Percentiles rank a stretch among this genome's conserved stretches.
These are phyloP conservation scores for Alosa alosa DNA, from an alignment of 2,113 vertebrate genomes.

Conservation along the genomic window DNA sequence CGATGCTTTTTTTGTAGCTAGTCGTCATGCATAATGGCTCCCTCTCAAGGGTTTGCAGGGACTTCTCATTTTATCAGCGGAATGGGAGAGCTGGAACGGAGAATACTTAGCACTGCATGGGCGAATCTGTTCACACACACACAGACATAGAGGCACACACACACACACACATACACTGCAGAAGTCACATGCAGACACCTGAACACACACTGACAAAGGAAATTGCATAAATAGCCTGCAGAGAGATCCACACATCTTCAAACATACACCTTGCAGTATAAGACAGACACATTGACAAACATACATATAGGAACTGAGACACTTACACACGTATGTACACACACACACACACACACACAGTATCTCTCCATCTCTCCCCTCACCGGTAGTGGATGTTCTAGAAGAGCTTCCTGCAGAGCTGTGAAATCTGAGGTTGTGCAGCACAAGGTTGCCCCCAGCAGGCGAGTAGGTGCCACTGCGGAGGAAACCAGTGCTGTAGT, in stretches of 20 bases:
- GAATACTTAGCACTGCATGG: too few species aligned
- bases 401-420: not conserved
- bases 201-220: not conserved
- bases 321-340: not conserved
- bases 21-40: slow-evolving; percentile 44
- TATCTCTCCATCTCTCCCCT: not conserved
- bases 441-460: slow-evolving; percentile 47
- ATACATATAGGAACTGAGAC: not conserved
- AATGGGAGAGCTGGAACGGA: not conserved
- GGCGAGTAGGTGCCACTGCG: not conserved
- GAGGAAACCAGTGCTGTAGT: not conserved
- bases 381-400: not conserved
- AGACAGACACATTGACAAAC: not conserved
- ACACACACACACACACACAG: not conserved
- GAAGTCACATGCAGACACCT: not conserved
- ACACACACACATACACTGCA: not conserved
- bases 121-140: not conserved
- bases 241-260: not conserved
- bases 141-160: not conserved
- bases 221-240: not conserved
- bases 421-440: not conserved
- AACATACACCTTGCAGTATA: not conserved
- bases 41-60: slow-evolving; percentile 36
- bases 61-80: slow-evolving; percentile 23
- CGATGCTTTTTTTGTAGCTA: slow-evolving; percentile 39